Percentiles rank a stretch among this genome's conserved stretches.
Conservation (phyloP, 2,797 vertebrate genomes). For the Spheniscus humboldti region DNA sequence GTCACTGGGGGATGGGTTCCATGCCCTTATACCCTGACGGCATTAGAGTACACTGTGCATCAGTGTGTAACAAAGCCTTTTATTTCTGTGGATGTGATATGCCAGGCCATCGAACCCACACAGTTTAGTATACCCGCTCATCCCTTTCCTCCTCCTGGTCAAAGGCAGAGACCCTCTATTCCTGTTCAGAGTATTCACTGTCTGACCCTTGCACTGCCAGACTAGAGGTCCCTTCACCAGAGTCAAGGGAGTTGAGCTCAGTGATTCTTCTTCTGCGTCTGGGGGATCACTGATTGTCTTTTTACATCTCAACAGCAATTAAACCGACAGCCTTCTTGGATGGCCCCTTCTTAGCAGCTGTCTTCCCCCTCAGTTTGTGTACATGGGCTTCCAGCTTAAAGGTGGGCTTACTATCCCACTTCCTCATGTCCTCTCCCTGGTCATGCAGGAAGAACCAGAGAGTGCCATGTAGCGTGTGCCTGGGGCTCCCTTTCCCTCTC, state of each 20-base stretch:
- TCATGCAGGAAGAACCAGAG: neutral
- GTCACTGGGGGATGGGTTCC: neutral
- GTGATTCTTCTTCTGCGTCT: neutral
- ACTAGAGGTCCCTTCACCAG: neutral
- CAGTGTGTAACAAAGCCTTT: neutral
- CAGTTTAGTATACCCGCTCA: rapidly evolving
- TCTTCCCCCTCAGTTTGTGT: neutral
- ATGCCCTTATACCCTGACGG: neutral
- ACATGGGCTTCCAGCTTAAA: neutral
- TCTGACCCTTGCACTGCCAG: neutral
- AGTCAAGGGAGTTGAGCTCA: neutral
- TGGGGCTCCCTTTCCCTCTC: neutral
- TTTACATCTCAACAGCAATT: neutral
- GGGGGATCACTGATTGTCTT: rapidly evolving
- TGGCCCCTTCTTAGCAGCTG: neutral
- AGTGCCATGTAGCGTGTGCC: rapidly evolving
- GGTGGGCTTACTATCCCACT: neutral
- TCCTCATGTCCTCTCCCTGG: neutral
- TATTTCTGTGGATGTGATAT: neutral
- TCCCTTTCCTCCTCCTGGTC: neutral
- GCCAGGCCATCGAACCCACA: neutral
- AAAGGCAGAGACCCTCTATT: neutral
- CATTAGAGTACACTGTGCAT: neutral
- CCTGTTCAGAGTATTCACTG: neutral
- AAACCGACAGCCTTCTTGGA: neutral